phyloP scores from a whole-genome alignment of 2,797 vertebrate genomes.

The Rhincodon typus region DNA sequence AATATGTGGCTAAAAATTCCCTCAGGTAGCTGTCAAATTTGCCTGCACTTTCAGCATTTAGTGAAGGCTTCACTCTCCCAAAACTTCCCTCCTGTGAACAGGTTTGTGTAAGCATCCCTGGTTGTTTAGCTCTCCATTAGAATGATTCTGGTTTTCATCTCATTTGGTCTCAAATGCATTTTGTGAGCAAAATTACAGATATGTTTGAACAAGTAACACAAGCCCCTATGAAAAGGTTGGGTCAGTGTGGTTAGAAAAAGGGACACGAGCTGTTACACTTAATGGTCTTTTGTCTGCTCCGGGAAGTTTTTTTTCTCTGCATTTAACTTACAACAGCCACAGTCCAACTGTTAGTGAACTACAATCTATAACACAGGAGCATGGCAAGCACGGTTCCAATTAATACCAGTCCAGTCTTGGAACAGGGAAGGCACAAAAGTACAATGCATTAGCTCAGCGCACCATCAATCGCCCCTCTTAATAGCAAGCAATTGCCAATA shows the following conservation, averaged over 20 bases:
- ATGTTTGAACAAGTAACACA: neutral
- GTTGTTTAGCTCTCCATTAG: neutral
- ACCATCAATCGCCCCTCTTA: neutral
- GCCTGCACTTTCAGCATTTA: neutral
- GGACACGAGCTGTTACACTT: neutral
- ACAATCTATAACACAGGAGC: neutral
- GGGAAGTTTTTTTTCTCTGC: neutral
- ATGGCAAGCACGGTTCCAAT: neutral
- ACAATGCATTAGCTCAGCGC: neutral
- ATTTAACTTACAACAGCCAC: neutral
- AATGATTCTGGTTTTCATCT: neutral
- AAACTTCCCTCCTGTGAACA: neutral
- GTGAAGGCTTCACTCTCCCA: neutral
- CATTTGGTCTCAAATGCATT: neutral
- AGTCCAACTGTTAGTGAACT: neutral
- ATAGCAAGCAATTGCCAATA: constrained; percentile 28
- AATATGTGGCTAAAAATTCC: neutral
- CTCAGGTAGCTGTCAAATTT: neutral
- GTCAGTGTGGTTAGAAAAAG: neutral
- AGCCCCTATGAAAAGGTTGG: neutral
- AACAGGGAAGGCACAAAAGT: neutral
- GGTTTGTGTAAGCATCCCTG: neutral
- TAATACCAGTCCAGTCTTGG: neutral
- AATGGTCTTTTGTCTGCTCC: neutral
- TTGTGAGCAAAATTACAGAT: constrained; percentile 2